Evolutionary conservation across 2,113 vertebrate species (phyloP).

Genomic region (Oceanodroma tethys): DNA sequence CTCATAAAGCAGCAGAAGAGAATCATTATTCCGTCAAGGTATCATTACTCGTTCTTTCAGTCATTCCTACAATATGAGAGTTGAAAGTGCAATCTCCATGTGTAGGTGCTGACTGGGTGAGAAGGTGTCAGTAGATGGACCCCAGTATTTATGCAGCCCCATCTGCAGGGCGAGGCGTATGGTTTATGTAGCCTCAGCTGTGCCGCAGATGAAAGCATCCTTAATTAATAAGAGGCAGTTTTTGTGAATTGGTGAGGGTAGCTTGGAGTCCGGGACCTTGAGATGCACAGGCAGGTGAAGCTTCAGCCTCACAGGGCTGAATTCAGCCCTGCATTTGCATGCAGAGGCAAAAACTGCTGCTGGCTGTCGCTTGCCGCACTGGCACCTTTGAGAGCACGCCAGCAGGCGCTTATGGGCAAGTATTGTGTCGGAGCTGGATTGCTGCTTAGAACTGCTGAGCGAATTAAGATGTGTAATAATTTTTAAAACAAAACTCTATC

Average conservation of each 20-base stretch:
- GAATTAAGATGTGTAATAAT: not conserved
- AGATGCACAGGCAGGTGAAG: not conserved
- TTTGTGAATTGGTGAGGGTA: not conserved
- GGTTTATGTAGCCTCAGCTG: not conserved
- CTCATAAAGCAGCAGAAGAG: not conserved
- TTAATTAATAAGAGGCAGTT: not conserved
- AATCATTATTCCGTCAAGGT: not conserved
- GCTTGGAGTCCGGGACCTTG: not conserved
- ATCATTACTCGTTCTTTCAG: not conserved
- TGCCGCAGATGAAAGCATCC: not conserved
- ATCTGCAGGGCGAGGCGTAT: not conserved
- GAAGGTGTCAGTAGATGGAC: not conserved
- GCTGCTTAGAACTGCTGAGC: not conserved
- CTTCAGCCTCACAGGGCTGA: not conserved
- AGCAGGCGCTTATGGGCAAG: fast-evolving
- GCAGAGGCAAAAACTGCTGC: not conserved
- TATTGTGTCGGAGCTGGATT: not conserved
- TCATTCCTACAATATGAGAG: not conserved
- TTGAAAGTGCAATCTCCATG: not conserved
- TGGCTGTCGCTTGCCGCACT: fast-evolving
- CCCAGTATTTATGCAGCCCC: not conserved
- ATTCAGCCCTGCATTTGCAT: not conserved
- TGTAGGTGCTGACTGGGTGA: not conserved
- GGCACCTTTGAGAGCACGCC: not conserved
- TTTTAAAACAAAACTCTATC: not conserved